A percentile compares a stretch with the other conserved stretches of the same genome.
Conservation (phyloP, 1,140 invertebrate genomes). For the Macrobrachium nipponense region DNA sequence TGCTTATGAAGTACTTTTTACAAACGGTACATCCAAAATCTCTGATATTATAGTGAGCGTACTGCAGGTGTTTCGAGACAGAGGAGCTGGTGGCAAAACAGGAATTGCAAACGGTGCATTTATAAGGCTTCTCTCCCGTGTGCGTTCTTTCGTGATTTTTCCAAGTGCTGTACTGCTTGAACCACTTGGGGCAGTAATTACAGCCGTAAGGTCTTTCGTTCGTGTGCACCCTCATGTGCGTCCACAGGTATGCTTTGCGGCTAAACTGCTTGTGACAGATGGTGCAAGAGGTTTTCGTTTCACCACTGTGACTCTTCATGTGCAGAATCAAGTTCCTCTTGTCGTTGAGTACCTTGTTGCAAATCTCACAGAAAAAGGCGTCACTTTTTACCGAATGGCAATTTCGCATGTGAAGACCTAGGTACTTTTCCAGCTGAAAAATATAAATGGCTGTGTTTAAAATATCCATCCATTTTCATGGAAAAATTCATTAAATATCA, state of each 20-base stretch:
- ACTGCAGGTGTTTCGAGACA: conserved; percentile 38
- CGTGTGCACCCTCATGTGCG: conserved; percentile 45
- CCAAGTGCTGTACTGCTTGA: conserved; percentile 49
- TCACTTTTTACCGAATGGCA: conserved; percentile 26
- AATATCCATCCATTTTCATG: too few species aligned
- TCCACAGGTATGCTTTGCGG: conserved; percentile 50
- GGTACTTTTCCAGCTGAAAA: conserved; percentile 38
- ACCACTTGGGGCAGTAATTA: conserved; percentile 40
- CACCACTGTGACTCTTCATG: conserved; percentile 49
- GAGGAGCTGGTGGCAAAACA: conserved; percentile 39
- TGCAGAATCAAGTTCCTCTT: conserved; percentile 48
- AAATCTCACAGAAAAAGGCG: conserved; percentile 48
- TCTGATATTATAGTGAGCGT: conserved; percentile 48
- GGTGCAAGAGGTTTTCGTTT: conserved; percentile 32
- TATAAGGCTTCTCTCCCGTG: conserved; percentile 49
- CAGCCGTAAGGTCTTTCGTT: conserved; percentile 43
- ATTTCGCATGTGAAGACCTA: conserved; percentile 38
- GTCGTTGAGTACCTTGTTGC: conserved; percentile 41
- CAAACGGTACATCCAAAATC: conserved; percentile 31
- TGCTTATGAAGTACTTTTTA: conserved; percentile 46
- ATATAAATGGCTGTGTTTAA: too few species aligned
- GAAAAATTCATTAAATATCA: too few species aligned
- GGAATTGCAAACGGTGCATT: conserved; percentile 31
- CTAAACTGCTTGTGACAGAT: conserved; percentile 44
- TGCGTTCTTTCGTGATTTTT: conserved; percentile 53